Percentiles rank a stretch among this genome's conserved stretches.
phyloP scores from a whole-genome alignment of 2,888 invertebrate species.

The Hypolimnas misippus region DNA sequence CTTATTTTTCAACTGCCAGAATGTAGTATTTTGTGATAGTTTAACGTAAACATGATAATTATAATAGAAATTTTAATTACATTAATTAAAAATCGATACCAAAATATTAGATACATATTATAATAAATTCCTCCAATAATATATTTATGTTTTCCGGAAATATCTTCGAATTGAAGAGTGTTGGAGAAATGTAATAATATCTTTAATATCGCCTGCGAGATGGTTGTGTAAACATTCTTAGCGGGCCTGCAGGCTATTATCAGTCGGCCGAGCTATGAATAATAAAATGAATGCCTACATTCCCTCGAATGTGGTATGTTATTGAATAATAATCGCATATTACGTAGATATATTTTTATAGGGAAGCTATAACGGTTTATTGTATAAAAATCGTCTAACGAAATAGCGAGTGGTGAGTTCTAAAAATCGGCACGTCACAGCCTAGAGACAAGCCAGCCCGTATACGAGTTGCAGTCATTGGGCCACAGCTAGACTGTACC shows the following conservation, averaged over 20 bases:
- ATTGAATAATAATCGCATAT: slow-evolving; percentile 20
- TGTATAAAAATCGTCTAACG: background rate
- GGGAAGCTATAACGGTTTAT: background rate
- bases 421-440: no score
- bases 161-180: background rate
- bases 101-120: slow-evolving; percentile 6
- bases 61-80: no score
- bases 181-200: slow-evolving; percentile 63
- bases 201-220: slow-evolving; percentile 63
- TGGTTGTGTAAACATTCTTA: slow-evolving; percentile 63
- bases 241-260: slow-evolving; percentile 56
- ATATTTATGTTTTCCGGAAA: background rate
- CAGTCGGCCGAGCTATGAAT: slow-evolving; percentile 52
- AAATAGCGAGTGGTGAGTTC: background rate
- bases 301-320: slow-evolving; percentile 25
- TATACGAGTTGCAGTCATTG: no score
- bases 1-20: no score
- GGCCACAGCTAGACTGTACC: no score
- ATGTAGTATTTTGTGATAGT: no score
- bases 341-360: slow-evolving; percentile 13
- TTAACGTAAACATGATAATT: no score
- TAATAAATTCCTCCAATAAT: slow-evolving; percentile 1
- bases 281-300: slow-evolving; percentile 51
- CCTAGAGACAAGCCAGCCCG: no score
- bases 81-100: no score